These are phyloP conservation scores for Stichodactyla mertensii DNA, from an alignment of 64 coral and sea anemone species.

Conservation along the genomic window DNA sequence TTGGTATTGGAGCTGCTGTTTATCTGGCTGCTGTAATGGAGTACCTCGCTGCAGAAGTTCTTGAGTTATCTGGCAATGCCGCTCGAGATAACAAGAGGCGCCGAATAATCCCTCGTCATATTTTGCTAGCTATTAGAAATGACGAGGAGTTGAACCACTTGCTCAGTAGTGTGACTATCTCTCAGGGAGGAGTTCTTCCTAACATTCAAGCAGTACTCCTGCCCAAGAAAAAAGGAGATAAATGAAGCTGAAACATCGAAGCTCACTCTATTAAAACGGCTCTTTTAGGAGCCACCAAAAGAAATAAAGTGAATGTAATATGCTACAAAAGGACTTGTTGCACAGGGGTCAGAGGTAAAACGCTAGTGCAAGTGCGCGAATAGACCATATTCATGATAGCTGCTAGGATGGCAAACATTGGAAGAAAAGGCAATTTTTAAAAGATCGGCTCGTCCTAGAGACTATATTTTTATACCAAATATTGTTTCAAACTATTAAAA, in stretches of 20 bases:
- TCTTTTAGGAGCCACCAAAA: constrained; percentile 32
- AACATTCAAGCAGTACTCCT: constrained; percentile 54
- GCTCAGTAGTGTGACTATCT: constrained; percentile 30
- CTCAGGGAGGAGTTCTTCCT: constrained; percentile 45
- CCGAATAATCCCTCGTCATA: constrained; percentile 48
- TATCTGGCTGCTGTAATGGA: constrained; percentile 52
- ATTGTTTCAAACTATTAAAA: no score
- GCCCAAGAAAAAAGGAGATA: constrained; percentile 37
- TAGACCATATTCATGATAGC: no score
- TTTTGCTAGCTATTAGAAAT: constrained; percentile 38
- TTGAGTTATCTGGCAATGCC: constrained; percentile 46
- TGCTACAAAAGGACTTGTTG: not conserved
- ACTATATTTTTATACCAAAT: no score
- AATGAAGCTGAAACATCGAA: not conserved
- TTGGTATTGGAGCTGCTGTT: constrained; percentile 41
- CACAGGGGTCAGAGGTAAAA: no score
- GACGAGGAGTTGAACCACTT: constrained; percentile 50
- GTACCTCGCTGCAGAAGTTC: constrained; percentile 48
- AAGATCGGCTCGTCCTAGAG: no score
- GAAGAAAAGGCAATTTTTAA: no score
- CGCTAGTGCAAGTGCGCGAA: no score
- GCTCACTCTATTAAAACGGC: not conserved
- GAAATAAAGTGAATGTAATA: not conserved
- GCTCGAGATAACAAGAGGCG: constrained; percentile 45
- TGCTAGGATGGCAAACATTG: no score